Percentiles rank a stretch among this genome's conserved stretches.
Conservation (phyloP, 2,113 vertebrate genomes). For the Hydrolagus affinis region DNA sequence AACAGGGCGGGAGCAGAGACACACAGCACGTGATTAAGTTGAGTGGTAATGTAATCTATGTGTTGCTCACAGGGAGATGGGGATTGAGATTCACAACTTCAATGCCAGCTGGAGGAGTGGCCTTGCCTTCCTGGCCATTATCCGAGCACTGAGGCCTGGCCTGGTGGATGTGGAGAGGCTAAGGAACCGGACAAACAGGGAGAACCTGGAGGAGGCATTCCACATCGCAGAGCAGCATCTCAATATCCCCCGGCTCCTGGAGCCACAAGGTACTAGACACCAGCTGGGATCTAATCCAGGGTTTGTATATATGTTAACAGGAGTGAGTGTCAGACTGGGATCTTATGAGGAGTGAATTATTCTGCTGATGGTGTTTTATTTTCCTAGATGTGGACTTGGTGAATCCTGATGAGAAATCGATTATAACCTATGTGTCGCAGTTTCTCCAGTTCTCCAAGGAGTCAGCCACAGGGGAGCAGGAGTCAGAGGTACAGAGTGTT, state of each 20-base stretch:
- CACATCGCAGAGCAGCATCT: constrained; percentile 72
- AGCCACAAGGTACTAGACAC: constrained; percentile 70
- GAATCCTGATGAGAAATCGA: constrained; percentile 90
- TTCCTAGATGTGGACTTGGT: constrained; percentile 74
- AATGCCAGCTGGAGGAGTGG: constrained; percentile 86
- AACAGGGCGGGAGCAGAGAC: neutral
- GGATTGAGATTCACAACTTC: constrained; percentile 74
- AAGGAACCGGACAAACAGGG: constrained; percentile 67
- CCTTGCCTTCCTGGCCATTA: constrained; percentile 77
- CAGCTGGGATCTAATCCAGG: neutral
- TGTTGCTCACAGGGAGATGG: constrained; percentile 53
- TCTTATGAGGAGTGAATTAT: neutral
- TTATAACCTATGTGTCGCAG: constrained; percentile 94
- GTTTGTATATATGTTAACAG: neutral
- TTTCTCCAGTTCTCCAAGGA: constrained; percentile 86
- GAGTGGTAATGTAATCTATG: constrained; percentile 26
- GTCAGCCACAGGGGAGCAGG: constrained; percentile 46
- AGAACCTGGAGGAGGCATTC: constrained; percentile 87
- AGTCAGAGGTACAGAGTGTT: constrained; percentile 55
- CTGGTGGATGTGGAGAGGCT: constrained; percentile 70
- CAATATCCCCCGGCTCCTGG: constrained; percentile 76
- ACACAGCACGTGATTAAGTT: neutral
- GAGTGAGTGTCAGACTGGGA: neutral
- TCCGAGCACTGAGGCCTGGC: constrained; percentile 69
- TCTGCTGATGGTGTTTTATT: neutral